Conservation (phyloP, 2,797 vertebrate species). For the Myioborus melanocephalus region DNA sequence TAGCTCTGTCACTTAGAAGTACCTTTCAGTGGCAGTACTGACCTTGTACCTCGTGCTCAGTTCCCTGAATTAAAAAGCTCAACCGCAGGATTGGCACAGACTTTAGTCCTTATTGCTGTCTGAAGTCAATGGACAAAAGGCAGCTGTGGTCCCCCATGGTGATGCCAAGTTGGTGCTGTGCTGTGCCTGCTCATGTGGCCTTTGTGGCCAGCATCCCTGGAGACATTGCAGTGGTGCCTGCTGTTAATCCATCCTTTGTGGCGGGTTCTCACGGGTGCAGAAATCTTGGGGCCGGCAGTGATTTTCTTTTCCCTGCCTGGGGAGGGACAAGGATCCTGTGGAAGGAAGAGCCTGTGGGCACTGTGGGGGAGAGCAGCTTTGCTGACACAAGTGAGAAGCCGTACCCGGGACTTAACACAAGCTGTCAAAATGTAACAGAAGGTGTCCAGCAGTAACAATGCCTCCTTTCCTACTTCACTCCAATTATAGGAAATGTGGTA, state of each 20-base stretch:
- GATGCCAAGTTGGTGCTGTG: neutral
- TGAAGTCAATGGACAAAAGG: neutral
- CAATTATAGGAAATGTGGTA: neutral
- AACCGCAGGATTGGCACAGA: neutral
- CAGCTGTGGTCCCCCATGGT: accelerated
- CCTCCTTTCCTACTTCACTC: conserved; percentile 13
- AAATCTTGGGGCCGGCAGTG: neutral
- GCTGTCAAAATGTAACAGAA: neutral
- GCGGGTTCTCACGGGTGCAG: neutral
- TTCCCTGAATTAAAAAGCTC: neutral
- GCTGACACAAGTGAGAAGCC: conserved; percentile 4
- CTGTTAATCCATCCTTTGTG: neutral
- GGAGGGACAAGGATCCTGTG: neutral
- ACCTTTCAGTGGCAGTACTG: neutral
- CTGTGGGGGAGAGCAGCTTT: neutral
- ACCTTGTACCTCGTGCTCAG: neutral
- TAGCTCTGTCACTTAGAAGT: neutral
- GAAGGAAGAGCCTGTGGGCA: neutral
- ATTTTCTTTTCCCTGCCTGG: neutral
- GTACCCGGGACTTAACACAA: neutral
- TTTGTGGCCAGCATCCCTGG: neutral
- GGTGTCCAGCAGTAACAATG: neutral
- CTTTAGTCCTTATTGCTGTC: neutral
- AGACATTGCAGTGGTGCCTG: too few species aligned
- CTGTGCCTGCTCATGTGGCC: accelerated